A percentile compares a stretch with the other conserved stretches of the same genome.
Evolutionary conservation across 2,113 vertebrate species (phyloP).

Genomic region (Malurus cyaneus): DNA sequence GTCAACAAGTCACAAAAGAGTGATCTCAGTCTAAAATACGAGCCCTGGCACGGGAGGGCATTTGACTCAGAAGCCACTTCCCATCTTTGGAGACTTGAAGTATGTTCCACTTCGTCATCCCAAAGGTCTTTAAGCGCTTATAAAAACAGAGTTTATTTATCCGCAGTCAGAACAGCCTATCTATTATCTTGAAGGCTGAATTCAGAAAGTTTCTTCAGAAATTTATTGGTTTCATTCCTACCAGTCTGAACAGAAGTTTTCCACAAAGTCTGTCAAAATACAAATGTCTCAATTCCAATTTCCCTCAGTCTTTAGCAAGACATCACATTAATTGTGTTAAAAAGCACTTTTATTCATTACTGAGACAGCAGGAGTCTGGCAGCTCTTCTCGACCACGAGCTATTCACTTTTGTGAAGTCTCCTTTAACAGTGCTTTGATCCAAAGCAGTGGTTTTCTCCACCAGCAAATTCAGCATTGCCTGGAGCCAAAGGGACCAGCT

Average conservation of each 20-base stretch:
- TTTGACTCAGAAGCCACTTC: conserved; percentile 68
- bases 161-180: conserved; percentile 52
- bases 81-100: conserved; percentile 59
- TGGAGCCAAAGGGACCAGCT: conserved; percentile 37
- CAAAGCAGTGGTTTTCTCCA: conserved; percentile 34
- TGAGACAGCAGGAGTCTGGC: conserved; percentile 53
- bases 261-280: conserved; percentile 49
- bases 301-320: conserved; percentile 32
- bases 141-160: conserved; percentile 64
- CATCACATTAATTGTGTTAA: conserved; percentile 44
- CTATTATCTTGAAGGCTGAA: conserved; percentile 56
- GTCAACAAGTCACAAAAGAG: conserved; percentile 55
- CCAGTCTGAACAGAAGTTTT: conserved; percentile 55
- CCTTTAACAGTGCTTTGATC: conserved; percentile 30
- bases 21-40: conserved; percentile 58
- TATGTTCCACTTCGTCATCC: conserved; percentile 68
- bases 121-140: conserved; percentile 27
- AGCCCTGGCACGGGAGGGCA: conserved; percentile 44
- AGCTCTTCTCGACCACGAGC: conserved; percentile 37
- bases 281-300: conserved; percentile 54
- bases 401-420: conserved; percentile 41
- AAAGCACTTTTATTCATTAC: conserved; percentile 57
- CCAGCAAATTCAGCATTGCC: conserved; percentile 48
- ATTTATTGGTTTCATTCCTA: conserved; percentile 64
- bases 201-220: conserved; percentile 51